Conservation (phyloP, 2,113 vertebrate species). For the Dromaius novaehollandiae region DNA sequence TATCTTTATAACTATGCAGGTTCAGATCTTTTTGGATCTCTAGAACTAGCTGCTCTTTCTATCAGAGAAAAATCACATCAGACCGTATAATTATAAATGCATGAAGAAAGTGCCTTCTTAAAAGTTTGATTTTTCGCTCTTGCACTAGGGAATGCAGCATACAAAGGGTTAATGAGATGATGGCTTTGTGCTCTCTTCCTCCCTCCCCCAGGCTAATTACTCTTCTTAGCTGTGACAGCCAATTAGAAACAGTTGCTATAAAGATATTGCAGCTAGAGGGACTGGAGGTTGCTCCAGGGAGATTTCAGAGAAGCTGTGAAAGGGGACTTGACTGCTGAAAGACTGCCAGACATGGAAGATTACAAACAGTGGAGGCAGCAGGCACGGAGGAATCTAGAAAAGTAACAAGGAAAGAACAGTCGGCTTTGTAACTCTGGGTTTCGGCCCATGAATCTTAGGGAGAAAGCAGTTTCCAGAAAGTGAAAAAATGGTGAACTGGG, state of each 20-base stretch:
- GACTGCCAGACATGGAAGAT: not conserved
- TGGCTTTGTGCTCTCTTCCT: not conserved
- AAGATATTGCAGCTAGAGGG: not conserved
- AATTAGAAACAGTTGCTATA: constrained; percentile 14
- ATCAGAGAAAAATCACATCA: not conserved
- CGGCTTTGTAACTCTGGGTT: accelerated
- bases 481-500: not conserved
- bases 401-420: not conserved
- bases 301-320: not conserved
- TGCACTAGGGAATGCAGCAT: not conserved
- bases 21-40: not conserved
- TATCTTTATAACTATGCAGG: not conserved
- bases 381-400: not conserved
- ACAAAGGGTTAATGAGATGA: not conserved
- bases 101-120: not conserved
- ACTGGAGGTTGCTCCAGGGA: not conserved
- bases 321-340: not conserved
- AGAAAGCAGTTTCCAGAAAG: not conserved
- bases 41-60: not conserved
- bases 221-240: not conserved
- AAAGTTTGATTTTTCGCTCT: not conserved
- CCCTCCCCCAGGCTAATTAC: not conserved
- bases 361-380: not conserved
- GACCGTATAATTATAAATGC: not conserved
- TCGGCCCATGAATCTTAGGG: accelerated